A percentile compares a stretch with the other conserved stretches of the same genome.
These are phyloP conservation scores for Passerina amoena DNA, from an alignment of 2,113 vertebrate species.

Conservation along the genomic window DNA sequence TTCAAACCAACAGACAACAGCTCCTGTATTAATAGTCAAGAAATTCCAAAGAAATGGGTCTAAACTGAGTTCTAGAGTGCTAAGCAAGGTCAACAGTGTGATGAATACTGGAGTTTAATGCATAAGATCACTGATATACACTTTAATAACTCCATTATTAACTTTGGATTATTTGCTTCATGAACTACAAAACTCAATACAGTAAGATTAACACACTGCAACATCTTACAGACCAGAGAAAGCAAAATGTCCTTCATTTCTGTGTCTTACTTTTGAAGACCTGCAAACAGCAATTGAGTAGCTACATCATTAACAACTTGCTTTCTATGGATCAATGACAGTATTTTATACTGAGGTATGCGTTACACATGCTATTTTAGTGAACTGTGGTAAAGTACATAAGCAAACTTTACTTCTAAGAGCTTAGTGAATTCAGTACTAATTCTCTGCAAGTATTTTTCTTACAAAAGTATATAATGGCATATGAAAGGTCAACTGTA, in stretches of 20 bases:
- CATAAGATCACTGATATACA: background rate
- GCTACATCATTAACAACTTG: background rate
- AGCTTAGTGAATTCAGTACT: background rate
- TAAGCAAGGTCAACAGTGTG: background rate
- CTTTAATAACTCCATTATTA: background rate
- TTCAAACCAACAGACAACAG: background rate
- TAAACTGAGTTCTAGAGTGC: background rate
- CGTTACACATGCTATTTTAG: background rate
- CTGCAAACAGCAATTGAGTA: background rate
- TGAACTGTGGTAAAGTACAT: background rate
- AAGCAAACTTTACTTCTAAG: background rate
- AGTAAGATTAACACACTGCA: background rate
- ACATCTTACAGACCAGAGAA: background rate
- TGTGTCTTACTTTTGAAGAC: background rate
- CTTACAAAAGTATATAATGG: background rate
- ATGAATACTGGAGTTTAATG: background rate
- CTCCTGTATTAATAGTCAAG: background rate
- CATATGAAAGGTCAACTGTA: background rate
- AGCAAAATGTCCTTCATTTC: background rate
- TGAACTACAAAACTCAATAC: background rate
- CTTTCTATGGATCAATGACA: background rate
- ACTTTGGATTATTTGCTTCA: background rate
- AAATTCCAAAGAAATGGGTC: background rate
- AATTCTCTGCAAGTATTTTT: background rate
- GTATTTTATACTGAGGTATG: background rate